Conservation (phyloP, 2,888 invertebrate species). For the Cephus runcator region DNA sequence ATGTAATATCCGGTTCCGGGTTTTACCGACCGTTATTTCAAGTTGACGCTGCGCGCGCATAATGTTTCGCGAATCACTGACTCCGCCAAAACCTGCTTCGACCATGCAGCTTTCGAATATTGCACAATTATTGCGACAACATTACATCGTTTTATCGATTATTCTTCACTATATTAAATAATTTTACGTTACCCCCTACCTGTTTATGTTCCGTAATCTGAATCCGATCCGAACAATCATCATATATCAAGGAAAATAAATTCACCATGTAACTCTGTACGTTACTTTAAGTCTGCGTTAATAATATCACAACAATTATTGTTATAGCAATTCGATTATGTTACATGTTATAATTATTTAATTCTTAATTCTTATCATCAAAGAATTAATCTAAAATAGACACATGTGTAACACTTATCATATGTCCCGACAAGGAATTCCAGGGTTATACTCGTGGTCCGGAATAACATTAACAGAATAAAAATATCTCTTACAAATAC, state of each 20-base stretch:
- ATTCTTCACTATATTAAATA: neutral
- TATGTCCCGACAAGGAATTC: neutral
- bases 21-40: neutral
- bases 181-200: neutral
- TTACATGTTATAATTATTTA: neutral
- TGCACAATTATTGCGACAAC: neutral
- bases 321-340: neutral
- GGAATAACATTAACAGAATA: neutral
- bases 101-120: neutral
- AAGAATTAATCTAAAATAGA: neutral
- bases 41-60: neutral
- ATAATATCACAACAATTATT: neutral
- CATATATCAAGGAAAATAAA: neutral
- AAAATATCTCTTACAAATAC: neutral
- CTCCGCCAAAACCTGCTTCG: neutral
- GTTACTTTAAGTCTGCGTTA: neutral
- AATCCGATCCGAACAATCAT: neutral
- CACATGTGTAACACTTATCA: neutral
- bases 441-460: neutral
- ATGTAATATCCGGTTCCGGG: neutral
- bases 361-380: neutral
- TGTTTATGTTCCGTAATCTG: neutral
- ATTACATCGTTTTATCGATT: neutral
- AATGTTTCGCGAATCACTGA: neutral
- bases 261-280: neutral